Percentiles rank a stretch among this genome's conserved stretches.
These are phyloP conservation scores for Oriolus oriolus DNA, from an alignment of 2,113 vertebrate species.

Conservation along the genomic window DNA sequence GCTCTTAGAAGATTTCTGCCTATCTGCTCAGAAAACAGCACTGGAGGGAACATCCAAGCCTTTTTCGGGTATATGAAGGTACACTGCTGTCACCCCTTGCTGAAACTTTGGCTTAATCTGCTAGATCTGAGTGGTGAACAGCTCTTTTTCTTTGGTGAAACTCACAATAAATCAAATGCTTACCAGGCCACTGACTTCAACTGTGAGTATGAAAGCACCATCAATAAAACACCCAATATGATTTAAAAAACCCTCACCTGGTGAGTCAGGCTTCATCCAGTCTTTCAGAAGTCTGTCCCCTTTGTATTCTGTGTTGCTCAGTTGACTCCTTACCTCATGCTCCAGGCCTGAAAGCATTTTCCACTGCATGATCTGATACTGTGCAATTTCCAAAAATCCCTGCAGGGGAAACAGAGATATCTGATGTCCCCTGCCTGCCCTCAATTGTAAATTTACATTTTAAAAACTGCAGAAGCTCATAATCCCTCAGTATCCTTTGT, in stretches of 20 bases:
- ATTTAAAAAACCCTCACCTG: background rate
- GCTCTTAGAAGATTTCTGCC: background rate
- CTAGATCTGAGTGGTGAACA: background rate
- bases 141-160: background rate
- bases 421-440: conserved; percentile 15
- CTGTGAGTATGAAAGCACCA: background rate
- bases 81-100: background rate
- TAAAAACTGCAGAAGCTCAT: background rate
- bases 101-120: background rate
- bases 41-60: background rate
- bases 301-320: background rate
- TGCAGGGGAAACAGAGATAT: conserved; percentile 10
- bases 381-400: conserved; percentile 19
- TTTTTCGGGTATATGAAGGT: background rate
- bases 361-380: background rate
- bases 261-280: background rate
- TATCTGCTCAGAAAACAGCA: background rate
- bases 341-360: conserved; percentile 28
- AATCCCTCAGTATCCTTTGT: conserved; percentile 3
- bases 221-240: background rate
- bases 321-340: background rate
- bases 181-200: background rate
- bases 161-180: background rate
- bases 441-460: conserved; percentile 38
- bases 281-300: background rate